Base-by-base conservation (phyloP, 2,113 vertebrate species). In the Tachuris rubrigastra region DNA sequence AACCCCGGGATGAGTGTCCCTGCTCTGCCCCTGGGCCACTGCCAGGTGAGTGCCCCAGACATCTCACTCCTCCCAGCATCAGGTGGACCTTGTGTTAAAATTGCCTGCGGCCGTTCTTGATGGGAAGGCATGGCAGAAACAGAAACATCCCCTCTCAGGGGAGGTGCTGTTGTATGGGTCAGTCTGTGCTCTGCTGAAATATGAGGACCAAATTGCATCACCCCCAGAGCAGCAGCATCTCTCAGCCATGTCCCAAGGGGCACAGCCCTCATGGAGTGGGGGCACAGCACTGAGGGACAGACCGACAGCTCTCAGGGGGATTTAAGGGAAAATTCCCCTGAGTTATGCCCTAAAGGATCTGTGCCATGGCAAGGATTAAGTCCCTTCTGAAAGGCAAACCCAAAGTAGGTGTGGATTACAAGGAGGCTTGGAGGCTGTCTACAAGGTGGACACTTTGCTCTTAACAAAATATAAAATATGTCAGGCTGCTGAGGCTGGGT, bases 1-100 rank as follows among this genome's bases (percentile, higher is more conserved):
- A 1, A 3, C 3, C 0, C 21, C 5, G 2, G 37, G 28, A 17
- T 9, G 1, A 0, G 1, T 39, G 41, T 23, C 23, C 78, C 42
- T 9, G 2, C 62, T 63, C 6, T 15, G 3, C 14, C 23, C 19
- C 1, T 5, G 31, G n/a, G 63, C 30, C 65, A 8, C 1, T 10
- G 22, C 58, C 21, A 60, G 42, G n/a, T 0, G 3, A 63, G 39
- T 50, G 62, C 7, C 30, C 23, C 9, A 5, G 47, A 47, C 42
- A 0, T 9, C 66, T 37, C 8, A 0, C 23, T 56, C 9, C 76
- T 69, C 22, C 74, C 62, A 69, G 53, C 53, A 31, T 2, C 79
- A 39, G 37, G 4, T 4, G 6, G 46, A 21, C 30, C 37, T 58
- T 19, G 50, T 33, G 23, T 59, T 85, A 52, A 90, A 77, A 50